A percentile compares a stretch with the other conserved stretches of the same genome.
phyloP scores from a whole-genome alignment of 2,113 vertebrate species.

The Oxyura jamaicensis region DNA sequence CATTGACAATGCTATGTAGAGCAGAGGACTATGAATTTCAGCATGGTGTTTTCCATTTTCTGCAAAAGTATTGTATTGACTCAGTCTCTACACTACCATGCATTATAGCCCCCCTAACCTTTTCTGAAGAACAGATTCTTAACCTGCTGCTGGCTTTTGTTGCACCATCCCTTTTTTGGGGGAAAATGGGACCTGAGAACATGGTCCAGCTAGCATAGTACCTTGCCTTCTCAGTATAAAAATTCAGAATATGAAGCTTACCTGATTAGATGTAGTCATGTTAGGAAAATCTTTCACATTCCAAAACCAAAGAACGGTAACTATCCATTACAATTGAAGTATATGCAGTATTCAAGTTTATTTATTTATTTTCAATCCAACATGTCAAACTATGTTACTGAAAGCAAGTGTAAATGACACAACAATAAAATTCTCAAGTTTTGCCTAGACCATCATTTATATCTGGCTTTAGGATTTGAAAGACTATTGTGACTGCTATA shows the following conservation, averaged over 20 bases:
- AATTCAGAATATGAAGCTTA: background rate
- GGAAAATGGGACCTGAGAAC: background rate
- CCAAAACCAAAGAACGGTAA: background rate
- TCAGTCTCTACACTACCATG: background rate
- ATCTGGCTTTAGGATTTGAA: background rate
- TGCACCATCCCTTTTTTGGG: background rate
- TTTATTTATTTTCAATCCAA: background rate
- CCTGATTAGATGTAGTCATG: background rate
- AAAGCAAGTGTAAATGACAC: background rate
- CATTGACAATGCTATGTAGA: background rate
- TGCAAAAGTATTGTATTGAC: accelerated
- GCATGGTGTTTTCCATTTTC: background rate
- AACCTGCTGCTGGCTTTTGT: background rate
- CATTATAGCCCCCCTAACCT: background rate
- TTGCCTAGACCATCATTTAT: background rate
- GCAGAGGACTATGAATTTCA: background rate
- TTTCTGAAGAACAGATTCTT: background rate
- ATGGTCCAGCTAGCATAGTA: background rate
- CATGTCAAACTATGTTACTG: background rate
- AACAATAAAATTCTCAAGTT: background rate
- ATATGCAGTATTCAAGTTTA: background rate
- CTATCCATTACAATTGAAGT: background rate
- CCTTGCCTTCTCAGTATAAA: background rate
- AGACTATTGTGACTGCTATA: background rate
- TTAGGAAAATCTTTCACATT: background rate